Evolutionary conservation across 2,797 vertebrate species (phyloP), one percentile per base, ranked within the genome.

Genomic region (Petrocephalus sullivani): DNA sequence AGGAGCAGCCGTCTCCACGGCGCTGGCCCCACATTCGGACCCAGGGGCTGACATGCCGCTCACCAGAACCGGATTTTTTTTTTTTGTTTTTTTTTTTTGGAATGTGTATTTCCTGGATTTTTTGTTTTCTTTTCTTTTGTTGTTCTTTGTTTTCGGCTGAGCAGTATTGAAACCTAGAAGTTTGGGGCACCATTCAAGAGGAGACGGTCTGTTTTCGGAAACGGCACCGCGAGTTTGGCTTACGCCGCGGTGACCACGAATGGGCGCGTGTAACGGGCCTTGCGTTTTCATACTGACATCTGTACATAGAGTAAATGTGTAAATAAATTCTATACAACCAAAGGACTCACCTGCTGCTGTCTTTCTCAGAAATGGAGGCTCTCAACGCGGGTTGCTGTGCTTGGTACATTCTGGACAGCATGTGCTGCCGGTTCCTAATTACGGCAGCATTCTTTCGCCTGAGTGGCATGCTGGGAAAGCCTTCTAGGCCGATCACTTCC

Each of bases 261-360:
- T 92, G 90, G 91, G 92, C 95, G 94, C 95, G 87, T 97, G 96
- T 97, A 97, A 94, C 96, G 95, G 95, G 92, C 89, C 92, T 91
- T 92, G 94, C 91, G 93, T 95, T 96, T 96, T 93, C 92, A 92
- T 93, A 92, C 90, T 92, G 90, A 94, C 92, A 93, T 93, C 90
- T 96, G 96, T 96, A 96, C 95, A 96, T 96, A 96, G 90, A 95
- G 90, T 67, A 92, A 92, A 95, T 94, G 89, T 96, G 96, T 96
- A 96, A 96, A 96, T 96, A 96, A 96, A 96, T 95, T 92, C 93
- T 95, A 94, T 95, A 95, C 94, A 93, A 94, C 88, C 90, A 92
- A 92, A 89, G 53, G 41, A 16, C 8, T 60, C 53, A 9, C 19
- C 8, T 60, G 21, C 54, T 37, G 21, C 12, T 12, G 14, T 28